Base-by-base conservation (phyloP, 2,888 invertebrate species). In the Seira ritae region DNA sequence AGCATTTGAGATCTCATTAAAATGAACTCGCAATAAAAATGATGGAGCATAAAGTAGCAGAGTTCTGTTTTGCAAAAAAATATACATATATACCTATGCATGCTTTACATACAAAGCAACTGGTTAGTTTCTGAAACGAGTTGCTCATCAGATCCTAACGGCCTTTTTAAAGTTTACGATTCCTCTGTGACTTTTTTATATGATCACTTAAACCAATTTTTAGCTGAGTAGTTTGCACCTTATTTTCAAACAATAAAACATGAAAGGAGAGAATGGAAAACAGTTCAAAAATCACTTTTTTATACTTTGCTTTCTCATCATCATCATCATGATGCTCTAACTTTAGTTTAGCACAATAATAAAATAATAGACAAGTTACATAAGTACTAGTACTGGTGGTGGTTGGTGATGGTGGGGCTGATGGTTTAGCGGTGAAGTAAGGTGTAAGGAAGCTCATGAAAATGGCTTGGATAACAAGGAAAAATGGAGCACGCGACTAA, bases 401-500 rank as follows among this genome's bases (percentile, higher is more conserved):
- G n/a, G n/a, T n/a, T n/a, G n/a, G n/a, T n/a, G n/a, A n/a, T n/a
- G n/a, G n/a, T n/a, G n/a, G n/a, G n/a, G n/a, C n/a, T n/a, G n/a
- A n/a, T n/a, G n/a, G n/a, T n/a, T n/a, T 42, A 8, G 12, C 12
- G 12, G 50, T 50, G 15, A 50, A n/a, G 12, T 12, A 42, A 42
- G 50, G 50, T 50, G 50, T 50, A 50, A 50, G 50, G 50, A 22
- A 62, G 62, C 62, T 22, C 22, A 62, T 62, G 22, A 20, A 62
- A 62, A 60, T n/a, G 20, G 22, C 10, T 62, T 20, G 67, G 71
- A 71, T 71, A 76, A 82, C 62, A 50, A 78, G 77, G 42, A 78
- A 78, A 82, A 77, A 74, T 70, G 68, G 70, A 74, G 69, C 83
- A 83, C 83, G 78, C 83, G 74, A 83, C 76, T 73, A 74, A 78